Base-by-base conservation (phyloP, 2,888 invertebrate species). In the Drosophila basisetae region DNA sequence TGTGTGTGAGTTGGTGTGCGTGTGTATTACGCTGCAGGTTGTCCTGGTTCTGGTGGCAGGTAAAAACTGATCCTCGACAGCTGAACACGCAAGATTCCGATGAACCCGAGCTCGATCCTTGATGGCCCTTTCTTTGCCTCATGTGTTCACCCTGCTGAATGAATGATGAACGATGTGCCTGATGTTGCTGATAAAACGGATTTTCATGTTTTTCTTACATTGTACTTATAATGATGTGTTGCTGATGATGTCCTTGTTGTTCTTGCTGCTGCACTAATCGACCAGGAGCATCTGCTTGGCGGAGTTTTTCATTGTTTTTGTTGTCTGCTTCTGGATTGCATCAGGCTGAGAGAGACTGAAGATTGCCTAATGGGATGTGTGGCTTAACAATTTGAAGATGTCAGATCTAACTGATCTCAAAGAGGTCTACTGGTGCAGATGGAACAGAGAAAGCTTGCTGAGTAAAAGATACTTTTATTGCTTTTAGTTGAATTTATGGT, bases 161-260 rank as follows among this genome's bases (percentile, higher is more conserved):
- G 41, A 68, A 76, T 78, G 78, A 73, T 59, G 61, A 64, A 73
- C 58, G 75, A 72, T 75, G 67, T 70, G 68, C 47, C 50, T 43
- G 22, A 47, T 28, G 56, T 71, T 68, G 73, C 18, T 73, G 86
- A 84, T 83, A 81, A 83, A 79, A 84, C 80, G 82, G 88, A 85
- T 84, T 84, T 82, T 55, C 71, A 53, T 84, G 86, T 89, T 84
- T 73, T 82, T 72, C 78, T 68, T 76, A 61, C 73, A 67, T 80
- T 79, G 37, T 52, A 53, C 52, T 47, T 50, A 67, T 66, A 78
- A 73, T 73, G 52, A 60, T 58, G 52, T 30, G 28, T 37, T 68
- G 53, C 60, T 56, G 55, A 67, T 66, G 5, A 13, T 43, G 52
- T 30, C 37, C 37, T 35, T 31, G 7, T 39, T 39, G 55, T 50